Base-by-base conservation (phyloP, 2,113 vertebrate genomes). In the Xenus cinereus region DNA sequence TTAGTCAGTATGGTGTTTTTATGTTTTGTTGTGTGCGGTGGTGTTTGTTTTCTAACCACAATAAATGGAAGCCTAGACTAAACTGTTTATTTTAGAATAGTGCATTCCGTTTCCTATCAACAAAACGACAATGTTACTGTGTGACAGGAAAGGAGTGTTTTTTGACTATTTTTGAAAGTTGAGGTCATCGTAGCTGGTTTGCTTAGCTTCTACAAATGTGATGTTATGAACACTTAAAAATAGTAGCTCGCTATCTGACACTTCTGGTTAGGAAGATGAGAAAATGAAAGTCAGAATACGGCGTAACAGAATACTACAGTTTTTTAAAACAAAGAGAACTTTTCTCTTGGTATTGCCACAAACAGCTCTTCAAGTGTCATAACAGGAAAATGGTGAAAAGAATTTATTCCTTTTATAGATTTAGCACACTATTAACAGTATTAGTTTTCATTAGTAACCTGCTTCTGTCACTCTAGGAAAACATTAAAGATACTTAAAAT, bases 171-270 rank as follows among this genome's bases (percentile, higher is more conserved):
- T 84, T 90, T 95, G 72, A n/a, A 81, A 81, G 76, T 26, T 93
- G 92, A 95, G 75, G 35, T 96, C 93, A 94, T 84, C 0, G 0
- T 50, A 71, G 30, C 62, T 14, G 62, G 73, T 78, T 95, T 67
- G 69, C 64, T 27, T 74, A 16, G 82, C 79, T 94, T 86, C 72
- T 81, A 56, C 54, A 72, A 75, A 93, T 75, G 46, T 51, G 24
- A 59, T 77, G 56, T 86, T 93, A 54, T 5, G 56, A 92, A 82
- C 32, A 33, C n/a, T 51, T 93, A 78, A 90, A 96, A 94, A 97
- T 87, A 94, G 77, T 56, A 33, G 37, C 62, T 92, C 73, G n/a
- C 53, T 79, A 89, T 87, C 62, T 81, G 92, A 89, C 5, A 10
- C 66, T 92, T 87, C 21, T 64, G 24, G 33, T 83, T 73, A 82